Evolutionary conservation across 2,797 vertebrate species (phyloP).

Genomic region (Hippoglossus hippoglossus): DNA sequence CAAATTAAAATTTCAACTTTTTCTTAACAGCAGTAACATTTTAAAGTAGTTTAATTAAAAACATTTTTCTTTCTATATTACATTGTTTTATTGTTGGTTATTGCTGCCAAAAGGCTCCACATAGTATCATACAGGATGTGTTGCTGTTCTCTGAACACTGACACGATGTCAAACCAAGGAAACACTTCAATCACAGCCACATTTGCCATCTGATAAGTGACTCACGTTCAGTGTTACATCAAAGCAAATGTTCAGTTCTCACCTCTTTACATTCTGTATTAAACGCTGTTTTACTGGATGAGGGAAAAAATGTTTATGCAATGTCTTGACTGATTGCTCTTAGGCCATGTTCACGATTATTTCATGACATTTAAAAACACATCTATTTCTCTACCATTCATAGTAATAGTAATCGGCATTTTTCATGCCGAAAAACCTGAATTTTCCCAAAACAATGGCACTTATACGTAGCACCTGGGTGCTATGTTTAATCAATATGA

Average conservation of each 20-base stretch:
- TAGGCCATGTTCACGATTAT: no score
- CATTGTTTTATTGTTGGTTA: no score
- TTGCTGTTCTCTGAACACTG: neutral
- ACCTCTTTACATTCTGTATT: constrained; percentile 13
- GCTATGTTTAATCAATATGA: neutral
- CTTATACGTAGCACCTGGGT: no score
- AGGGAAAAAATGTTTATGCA: neutral
- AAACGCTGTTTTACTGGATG: neutral
- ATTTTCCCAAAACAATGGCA: no score
- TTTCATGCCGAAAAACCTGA: no score
- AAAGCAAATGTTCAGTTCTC: constrained; percentile 5
- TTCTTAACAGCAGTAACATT: neutral
- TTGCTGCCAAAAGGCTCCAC: neutral
- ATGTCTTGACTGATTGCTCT: no score
- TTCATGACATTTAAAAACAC: no score
- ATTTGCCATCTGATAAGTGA: constrained; percentile 27
- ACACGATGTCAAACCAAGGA: neutral
- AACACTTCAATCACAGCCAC: constrained; percentile 15
- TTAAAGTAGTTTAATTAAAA: no score
- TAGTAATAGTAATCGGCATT: no score
- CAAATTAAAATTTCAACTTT: neutral
- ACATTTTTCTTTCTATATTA: no score
- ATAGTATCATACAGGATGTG: neutral
- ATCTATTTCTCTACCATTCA: no score
- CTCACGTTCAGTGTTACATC: neutral